These are phyloP conservation scores for Amia ocellicauda DNA, from an alignment of 2,113 vertebrate genomes.

Conservation along the genomic window DNA sequence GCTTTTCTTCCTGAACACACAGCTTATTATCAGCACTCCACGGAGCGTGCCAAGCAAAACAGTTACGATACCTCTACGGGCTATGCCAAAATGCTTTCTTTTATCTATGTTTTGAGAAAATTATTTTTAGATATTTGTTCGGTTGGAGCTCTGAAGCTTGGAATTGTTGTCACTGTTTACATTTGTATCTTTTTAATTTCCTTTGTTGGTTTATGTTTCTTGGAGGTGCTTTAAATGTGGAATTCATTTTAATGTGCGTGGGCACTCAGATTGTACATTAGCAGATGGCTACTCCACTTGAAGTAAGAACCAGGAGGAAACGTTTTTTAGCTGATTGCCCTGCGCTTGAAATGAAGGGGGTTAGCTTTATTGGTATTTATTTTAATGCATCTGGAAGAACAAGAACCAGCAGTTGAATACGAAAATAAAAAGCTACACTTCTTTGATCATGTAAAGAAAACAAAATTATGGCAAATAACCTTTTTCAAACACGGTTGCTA, in stretches of 20 bases:
- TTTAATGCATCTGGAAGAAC: slow-evolving; percentile 21
- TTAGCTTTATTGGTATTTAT: slow-evolving; percentile 10
- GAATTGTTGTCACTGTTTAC: slow-evolving; percentile 23
- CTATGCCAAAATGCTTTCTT: slow-evolving; percentile 43
- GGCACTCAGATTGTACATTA: background rate
- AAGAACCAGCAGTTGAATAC: slow-evolving; percentile 5
- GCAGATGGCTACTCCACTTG: slow-evolving; percentile 15
- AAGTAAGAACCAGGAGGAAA: background rate
- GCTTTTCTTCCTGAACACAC: slow-evolving; percentile 41
- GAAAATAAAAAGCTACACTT: background rate
- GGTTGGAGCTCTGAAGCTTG: slow-evolving; percentile 18
- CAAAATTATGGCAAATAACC: background rate
- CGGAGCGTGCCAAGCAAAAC: slow-evolving; percentile 63
- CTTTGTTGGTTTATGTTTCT: slow-evolving; percentile 25
- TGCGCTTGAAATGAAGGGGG: slow-evolving; percentile 19
- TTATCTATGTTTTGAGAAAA: slow-evolving; percentile 30
- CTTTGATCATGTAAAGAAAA: slow-evolving; percentile 31
- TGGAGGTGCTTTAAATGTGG: slow-evolving; percentile 2
- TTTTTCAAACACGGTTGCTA: too few species aligned
- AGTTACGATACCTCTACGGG: slow-evolving; percentile 42
- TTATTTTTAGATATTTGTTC: slow-evolving; percentile 29
- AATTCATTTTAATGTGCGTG: slow-evolving; percentile 11
- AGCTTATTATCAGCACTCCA: slow-evolving; percentile 32
- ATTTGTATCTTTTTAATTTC: slow-evolving; percentile 25
- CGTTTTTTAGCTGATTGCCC: slow-evolving; percentile 13